Conservation (phyloP, 2,888 invertebrate species). For the Trichogramma dendrolimi region DNA sequence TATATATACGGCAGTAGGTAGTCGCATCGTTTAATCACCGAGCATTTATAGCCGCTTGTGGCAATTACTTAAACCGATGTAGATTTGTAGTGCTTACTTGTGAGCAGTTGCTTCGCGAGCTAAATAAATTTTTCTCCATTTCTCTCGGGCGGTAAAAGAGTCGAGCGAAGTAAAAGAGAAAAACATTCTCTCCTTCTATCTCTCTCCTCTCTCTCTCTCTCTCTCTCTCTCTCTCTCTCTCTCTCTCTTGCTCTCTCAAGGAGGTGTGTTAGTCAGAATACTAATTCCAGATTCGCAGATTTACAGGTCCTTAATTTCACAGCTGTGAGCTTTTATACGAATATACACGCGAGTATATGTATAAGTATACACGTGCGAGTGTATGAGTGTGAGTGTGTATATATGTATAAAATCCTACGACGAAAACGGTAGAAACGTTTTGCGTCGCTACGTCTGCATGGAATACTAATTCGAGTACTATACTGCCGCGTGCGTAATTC, state of each 20-base stretch:
- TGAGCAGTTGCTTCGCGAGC: conserved; percentile 4
- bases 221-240: too few species aligned
- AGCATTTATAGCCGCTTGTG: background rate
- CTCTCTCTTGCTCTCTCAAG: too few species aligned
- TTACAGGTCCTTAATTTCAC: conserved; percentile 50
- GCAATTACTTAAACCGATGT: conserved; percentile 12
- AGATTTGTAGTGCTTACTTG: conserved; percentile 3
- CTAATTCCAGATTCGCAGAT: conserved; percentile 47
- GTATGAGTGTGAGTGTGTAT: too few species aligned
- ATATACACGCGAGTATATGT: too few species aligned
- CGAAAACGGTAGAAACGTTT: conserved; percentile 4
- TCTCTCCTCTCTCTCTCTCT: too few species aligned
- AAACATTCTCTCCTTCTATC: background rate
- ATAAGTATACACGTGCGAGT: too few species aligned
- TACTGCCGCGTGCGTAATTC: conserved; percentile 19
- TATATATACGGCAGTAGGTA: background rate
- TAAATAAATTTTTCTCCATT: conserved; percentile 22
- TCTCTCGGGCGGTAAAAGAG: background rate
- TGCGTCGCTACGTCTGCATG: conserved; percentile 26
- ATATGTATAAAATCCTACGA: too few species aligned
- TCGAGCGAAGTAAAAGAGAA: background rate
- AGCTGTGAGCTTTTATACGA: background rate
- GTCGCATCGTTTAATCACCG: conserved; percentile 14
- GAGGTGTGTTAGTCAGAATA: conserved; percentile 42
- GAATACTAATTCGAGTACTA: conserved; percentile 40